Conservation (phyloP, 2,797 vertebrate species). For the Micropoecilia bifurca region DNA sequence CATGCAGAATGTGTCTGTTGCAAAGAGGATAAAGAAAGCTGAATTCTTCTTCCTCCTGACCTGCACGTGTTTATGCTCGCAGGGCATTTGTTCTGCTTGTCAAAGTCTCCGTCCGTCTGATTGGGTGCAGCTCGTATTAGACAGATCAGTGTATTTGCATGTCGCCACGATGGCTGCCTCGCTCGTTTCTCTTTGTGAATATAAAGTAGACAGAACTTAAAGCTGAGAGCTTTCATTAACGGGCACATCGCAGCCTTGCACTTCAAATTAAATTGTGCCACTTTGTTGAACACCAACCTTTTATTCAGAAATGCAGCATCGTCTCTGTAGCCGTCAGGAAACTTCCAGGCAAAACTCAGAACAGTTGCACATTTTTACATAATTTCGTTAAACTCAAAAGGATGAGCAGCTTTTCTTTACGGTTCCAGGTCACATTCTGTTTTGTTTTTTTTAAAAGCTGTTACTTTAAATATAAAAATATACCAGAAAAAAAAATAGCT, state of each 20-base stretch:
- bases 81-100: slow-evolving; percentile 78
- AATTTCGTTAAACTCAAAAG: slow-evolving; percentile 6
- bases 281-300: slow-evolving; percentile 64
- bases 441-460: background rate
- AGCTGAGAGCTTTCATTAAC: slow-evolving; percentile 69
- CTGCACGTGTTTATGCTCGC: slow-evolving; percentile 50
- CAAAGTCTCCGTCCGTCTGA: slow-evolving; percentile 56
- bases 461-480: background rate
- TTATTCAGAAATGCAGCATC: slow-evolving; percentile 38
- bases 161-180: slow-evolving; percentile 63
- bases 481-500: background rate
- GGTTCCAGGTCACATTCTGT: slow-evolving; percentile 2
- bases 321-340: slow-evolving; percentile 32
- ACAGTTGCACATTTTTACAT: slow-evolving; percentile 26
- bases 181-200: slow-evolving; percentile 64
- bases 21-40: slow-evolving; percentile 71
- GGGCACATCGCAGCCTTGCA: slow-evolving; percentile 46
- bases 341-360: slow-evolving; percentile 22
- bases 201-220: slow-evolving; percentile 65
- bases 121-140: slow-evolving; percentile 68
- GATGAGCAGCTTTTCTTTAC: slow-evolving; percentile 7
- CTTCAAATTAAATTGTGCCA: slow-evolving; percentile 74
- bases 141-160: slow-evolving; percentile 74
- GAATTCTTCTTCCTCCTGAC: slow-evolving; percentile 51
- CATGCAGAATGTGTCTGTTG: slow-evolving; percentile 64